These are phyloP conservation scores for Pocillopora meandrina DNA, from an alignment of 92 coral and sea anemone genomes.

Conservation along the genomic window DNA sequence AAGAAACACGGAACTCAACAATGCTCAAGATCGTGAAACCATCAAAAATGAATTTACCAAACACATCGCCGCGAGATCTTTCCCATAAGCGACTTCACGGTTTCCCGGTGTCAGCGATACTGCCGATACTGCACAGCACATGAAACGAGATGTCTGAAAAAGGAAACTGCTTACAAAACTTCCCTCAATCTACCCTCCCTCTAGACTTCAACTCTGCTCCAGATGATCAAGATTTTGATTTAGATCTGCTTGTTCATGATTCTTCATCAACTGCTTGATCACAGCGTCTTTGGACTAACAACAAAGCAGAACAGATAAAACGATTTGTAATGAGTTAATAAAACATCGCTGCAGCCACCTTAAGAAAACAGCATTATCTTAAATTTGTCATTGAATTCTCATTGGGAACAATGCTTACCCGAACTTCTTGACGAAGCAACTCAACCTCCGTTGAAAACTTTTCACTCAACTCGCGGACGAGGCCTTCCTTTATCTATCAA, in stretches of 20 bases:
- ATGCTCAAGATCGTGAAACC: no score
- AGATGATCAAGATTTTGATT: not conserved
- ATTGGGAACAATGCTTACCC: constrained; percentile 39
- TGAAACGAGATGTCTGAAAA: no score
- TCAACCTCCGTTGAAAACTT: constrained; percentile 54
- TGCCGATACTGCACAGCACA: no score
- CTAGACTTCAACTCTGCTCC: not conserved
- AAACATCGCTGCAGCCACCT: not conserved
- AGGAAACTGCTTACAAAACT: no score
- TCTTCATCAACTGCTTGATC: constrained; percentile 29
- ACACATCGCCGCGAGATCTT: no score
- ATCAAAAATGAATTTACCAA: no score
- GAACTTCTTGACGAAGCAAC: constrained; percentile 67
- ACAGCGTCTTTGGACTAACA: constrained; percentile 24
- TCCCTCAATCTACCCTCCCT: not conserved
- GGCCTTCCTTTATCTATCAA: constrained; percentile 62
- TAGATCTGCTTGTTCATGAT: not conserved
- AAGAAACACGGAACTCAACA: no score
- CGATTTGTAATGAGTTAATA: not conserved
- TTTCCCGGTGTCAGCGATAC: no score
- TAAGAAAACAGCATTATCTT: no score
- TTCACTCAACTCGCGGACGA: constrained; percentile 60
- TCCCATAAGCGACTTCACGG: no score
- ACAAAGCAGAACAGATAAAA: not conserved
- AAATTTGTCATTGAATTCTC: not conserved